Base-by-base conservation (phyloP, 2,888 invertebrate species). In the Xanthorhoe designata region DNA sequence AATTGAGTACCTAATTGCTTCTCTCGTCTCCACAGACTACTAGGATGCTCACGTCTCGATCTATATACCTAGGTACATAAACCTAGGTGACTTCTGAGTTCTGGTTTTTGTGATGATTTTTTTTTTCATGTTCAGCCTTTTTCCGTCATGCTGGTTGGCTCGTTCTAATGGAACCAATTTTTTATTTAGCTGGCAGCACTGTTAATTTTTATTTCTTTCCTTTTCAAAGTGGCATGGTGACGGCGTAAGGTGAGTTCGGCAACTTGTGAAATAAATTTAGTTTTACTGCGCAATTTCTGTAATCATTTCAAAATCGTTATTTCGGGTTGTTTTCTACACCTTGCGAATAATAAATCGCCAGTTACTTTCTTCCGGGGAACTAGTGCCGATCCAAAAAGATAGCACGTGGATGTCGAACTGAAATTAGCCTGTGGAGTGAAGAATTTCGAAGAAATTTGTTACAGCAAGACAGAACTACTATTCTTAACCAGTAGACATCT, bases 171-270 rank as follows among this genome's bases (percentile, higher is more conserved):
- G 18, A 55, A 47, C n/a, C 19, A 38, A 49, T 3, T 2, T 15
- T 35, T 32, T 19, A 58, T 50, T 47, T 17, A 45, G 17, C 0
- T 54, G 59, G 59, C 59, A 59, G 59, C 54, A 64, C 42, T 19
- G 6, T 5, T 9, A 7, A 45, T 7, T 10, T 13, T 50, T 54
- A 17, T 45, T 53, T 78, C 49, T 32, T 89, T 88, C 89, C 89
- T 92, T 93, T 92, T 89, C 88, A 89, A 85, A 88, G 90, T 92
- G 85, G 91, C 90, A 93, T 93, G 93, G 93, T 93, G 92, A 86
- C 90, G 88, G 91, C 84, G 76, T 91, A 89, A 92, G 92, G 92
- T 92, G 88, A 92, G 92, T 88, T 83, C 70, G 72, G 70, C 54
- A 73, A 77, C 79, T 81, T 80, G 78, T 80, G 73, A 70, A 82